Base-by-base conservation (phyloP, 2,888 invertebrate species). In the Hecatera dysodea region DNA sequence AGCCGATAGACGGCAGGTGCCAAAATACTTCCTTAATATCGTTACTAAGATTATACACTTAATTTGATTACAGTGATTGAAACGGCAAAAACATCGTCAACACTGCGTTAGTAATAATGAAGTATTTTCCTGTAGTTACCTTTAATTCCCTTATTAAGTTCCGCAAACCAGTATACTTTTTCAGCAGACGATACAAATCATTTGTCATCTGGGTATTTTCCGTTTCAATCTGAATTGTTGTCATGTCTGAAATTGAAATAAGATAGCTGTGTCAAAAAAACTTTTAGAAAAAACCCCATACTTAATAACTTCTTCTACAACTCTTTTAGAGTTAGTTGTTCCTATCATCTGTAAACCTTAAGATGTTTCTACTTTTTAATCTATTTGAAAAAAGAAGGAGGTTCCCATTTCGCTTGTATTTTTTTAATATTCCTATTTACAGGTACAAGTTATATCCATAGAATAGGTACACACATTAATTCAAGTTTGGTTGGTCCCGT, bases 171-270 rank as follows among this genome's bases (percentile, higher is more conserved):
- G 98, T 97, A 93, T 99, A 99, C 92, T 99, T 99, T 94, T 99
- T 99, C 84, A 99, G 96, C 81, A 99, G 96, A 90, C 99, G 97
- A 93, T 99, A 99, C 85, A 99, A 96, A 92, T 99, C 99, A 91
- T 98, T 98, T 85, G 98, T 98, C 97, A 99, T 98, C 94, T 98
- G 98, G 17, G 98, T 98, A 91, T 99, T 99, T 93, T 99, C 99
- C 36, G 98, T 97, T 91, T 98, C 98, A 88, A 99, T 98, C 93
- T 98, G 99, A 68, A 98, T 97, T 70, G 98, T 98, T 75, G 98
- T 98, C 98, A 99, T 98, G 90, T 98, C 99, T 99, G 96, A 60
- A 97, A 97, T 61, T 64, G 15, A 46, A 19, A 36, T 39, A 57
- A 22, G 4, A 22, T 22, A n/a, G 52, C 59, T 67, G 8, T 67